Base-by-base conservation (phyloP, 2,888 invertebrate species). In the Eulithis prunata region DNA sequence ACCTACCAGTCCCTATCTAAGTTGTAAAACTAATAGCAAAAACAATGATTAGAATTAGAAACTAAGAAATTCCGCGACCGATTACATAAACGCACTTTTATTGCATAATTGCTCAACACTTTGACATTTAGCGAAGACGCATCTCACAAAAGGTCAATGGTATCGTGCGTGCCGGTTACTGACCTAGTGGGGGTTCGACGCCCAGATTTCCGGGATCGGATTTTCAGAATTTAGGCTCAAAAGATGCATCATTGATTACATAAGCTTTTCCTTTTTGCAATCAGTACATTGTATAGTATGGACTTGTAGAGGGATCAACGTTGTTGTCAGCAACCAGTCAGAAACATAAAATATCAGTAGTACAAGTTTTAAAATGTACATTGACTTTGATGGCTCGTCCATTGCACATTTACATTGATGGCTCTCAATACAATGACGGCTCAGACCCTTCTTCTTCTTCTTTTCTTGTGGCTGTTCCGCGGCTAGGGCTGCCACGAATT, bases 81-180 rank as follows among this genome's bases (percentile, higher is more conserved):
- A 71, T 78, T 80, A 75, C 75, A 71, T 78, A 75, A 78, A 73
- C 72, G 70, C 68, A 73, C 71, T 71, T 72, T 73, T 74, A 76
- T 75, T 59, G 72, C 70, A 71, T 83, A 86, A 87, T 89, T 88
- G 84, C 88, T 83, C 84, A 88, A 89, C 82, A 71, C 70, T 72
- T 61, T 89, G 87, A 82, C 87, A 89, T 89, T 90, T 89, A 72
- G 77, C 75, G 76, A 78, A 77, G 86, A 85, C 78, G 85, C 78
- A 77, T 77, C 32, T 32, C 62, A 76, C 72, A 74, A 86, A 85
- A 87, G 87, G 87, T 87, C 82, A 76, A 71, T 77, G 77, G 75
- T 78, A 75, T 69, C 73, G 70, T 73, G 76, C 69, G 71, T 57
- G 66, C 62, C 80, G 85, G 84, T 84, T 78, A 82, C 70, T 85